Conservation (phyloP, 2,113 vertebrate species). For the Xiphophorus hellerii region DNA sequence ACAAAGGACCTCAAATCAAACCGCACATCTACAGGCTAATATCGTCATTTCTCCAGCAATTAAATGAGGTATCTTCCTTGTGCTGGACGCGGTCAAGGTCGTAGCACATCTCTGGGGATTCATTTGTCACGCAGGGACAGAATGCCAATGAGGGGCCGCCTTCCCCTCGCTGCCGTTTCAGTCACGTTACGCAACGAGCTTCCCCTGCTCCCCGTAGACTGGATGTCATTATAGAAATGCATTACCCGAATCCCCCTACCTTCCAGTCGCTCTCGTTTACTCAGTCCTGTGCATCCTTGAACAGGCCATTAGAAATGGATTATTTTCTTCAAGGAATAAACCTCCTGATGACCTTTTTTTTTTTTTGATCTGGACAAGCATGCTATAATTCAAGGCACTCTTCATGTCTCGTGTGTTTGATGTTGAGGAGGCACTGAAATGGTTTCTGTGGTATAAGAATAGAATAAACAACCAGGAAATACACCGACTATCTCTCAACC, state of each 20-base stretch:
- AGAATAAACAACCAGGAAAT: slow-evolving; percentile 20
- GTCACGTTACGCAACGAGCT: slow-evolving; percentile 69
- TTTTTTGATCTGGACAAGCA: slow-evolving; percentile 44
- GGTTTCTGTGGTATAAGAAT: slow-evolving; percentile 32
- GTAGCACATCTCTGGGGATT: slow-evolving; percentile 52
- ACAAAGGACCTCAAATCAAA: slow-evolving; percentile 1
- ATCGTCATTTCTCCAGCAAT: neutral
- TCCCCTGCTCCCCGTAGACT: slow-evolving; percentile 59
- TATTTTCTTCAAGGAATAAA: slow-evolving; percentile 59
- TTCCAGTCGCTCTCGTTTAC: slow-evolving; percentile 36
- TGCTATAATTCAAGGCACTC: slow-evolving; percentile 38
- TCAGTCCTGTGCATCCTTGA: slow-evolving; percentile 56
- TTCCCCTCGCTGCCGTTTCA: slow-evolving; percentile 44
- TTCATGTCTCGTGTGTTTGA: slow-evolving; percentile 33
- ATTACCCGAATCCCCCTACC: slow-evolving; percentile 55
- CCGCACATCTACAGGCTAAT: slow-evolving; percentile 6
- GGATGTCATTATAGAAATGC: slow-evolving; percentile 72
- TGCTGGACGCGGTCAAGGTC: slow-evolving; percentile 63
- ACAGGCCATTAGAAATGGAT: slow-evolving; percentile 74
- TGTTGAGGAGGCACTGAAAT: slow-evolving; percentile 24
- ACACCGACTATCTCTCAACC: neutral
- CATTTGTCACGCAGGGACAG: slow-evolving; percentile 56
- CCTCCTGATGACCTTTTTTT: slow-evolving; percentile 47
- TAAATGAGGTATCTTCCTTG: slow-evolving; percentile 18
- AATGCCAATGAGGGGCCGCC: slow-evolving; percentile 41